Percentiles rank a stretch among this genome's conserved stretches.
Evolutionary conservation across 2,888 invertebrate species (phyloP).

Genomic region (Ichneumoninae sp.): DNA sequence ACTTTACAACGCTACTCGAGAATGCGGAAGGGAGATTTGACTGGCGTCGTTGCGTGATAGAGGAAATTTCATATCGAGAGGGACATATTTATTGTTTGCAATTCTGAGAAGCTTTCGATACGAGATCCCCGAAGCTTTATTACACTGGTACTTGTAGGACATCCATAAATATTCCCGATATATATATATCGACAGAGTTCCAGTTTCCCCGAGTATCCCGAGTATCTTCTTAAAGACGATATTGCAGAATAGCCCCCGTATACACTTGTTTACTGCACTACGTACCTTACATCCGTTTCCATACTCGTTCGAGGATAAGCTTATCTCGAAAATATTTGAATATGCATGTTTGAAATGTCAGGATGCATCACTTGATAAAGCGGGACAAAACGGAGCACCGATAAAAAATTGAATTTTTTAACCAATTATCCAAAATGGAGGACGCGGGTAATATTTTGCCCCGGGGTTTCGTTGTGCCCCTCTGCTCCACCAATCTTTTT

Average conservation of each 20-base stretch:
- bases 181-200: conserved; percentile 7
- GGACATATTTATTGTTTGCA: conserved; percentile 31
- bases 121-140: conserved; percentile 31
- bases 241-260: background rate
- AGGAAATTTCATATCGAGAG: conserved; percentile 30
- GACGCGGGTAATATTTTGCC: background rate
- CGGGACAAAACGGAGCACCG: background rate
- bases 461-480: no score
- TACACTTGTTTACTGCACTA: background rate
- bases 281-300: background rate
- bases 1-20: conserved; percentile 4
- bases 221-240: conserved; percentile 9
- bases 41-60: conserved; percentile 1
- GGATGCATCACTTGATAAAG: background rate
- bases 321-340: background rate
- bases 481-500: background rate
- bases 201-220: background rate
- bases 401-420: background rate
- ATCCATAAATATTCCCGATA: conserved; percentile 4
- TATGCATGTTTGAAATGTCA: background rate
- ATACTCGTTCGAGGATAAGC: background rate
- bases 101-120: conserved; percentile 1
- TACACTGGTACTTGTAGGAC: conserved; percentile 2
- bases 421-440: background rate
- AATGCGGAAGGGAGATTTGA: conserved; percentile 15